phyloP scores from a whole-genome alignment of 2,113 vertebrate genomes.

The Aleadryas rufinucha region DNA sequence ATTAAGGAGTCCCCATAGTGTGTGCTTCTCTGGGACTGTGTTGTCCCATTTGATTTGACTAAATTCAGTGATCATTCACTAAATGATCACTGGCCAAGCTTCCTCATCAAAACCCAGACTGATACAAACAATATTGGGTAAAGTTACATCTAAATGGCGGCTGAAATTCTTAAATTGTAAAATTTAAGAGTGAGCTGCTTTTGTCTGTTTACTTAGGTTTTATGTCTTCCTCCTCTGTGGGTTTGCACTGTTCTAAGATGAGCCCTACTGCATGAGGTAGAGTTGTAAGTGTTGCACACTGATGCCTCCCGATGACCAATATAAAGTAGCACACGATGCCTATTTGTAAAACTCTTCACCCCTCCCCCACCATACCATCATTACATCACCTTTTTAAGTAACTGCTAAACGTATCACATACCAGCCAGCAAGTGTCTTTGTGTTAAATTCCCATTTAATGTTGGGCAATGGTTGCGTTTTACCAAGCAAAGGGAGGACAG shows the following conservation, averaged over 20 bases:
- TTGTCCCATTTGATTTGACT: not conserved
- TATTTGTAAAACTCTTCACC: not conserved
- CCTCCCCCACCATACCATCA: not conserved
- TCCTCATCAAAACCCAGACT: not conserved
- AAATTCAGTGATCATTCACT: too few relatives aligned
- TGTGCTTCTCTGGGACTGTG: not conserved
- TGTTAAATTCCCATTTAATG: not conserved
- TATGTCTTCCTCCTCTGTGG: not conserved
- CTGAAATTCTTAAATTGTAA: not conserved
- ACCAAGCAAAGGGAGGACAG: not conserved
- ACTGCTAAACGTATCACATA: not conserved
- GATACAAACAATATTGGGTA: not conserved
- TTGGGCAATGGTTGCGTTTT: not conserved
- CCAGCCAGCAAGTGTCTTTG: not conserved
- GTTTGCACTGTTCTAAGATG: not conserved
- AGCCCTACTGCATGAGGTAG: not conserved
- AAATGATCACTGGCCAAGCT: not conserved
- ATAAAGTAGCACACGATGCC: constrained; percentile 27
- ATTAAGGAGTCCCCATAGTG: not conserved
- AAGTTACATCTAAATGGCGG: not conserved
- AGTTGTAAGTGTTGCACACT: constrained; percentile 42
- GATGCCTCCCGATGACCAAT: constrained; percentile 62
- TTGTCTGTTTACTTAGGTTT: not conserved
- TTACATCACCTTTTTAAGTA: not conserved
- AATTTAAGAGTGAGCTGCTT: not conserved